Percentiles rank a stretch among this genome's conserved stretches.
These are phyloP conservation scores for Fopius arisanus DNA, from an alignment of 1,140 invertebrate species.

Conservation along the genomic window DNA sequence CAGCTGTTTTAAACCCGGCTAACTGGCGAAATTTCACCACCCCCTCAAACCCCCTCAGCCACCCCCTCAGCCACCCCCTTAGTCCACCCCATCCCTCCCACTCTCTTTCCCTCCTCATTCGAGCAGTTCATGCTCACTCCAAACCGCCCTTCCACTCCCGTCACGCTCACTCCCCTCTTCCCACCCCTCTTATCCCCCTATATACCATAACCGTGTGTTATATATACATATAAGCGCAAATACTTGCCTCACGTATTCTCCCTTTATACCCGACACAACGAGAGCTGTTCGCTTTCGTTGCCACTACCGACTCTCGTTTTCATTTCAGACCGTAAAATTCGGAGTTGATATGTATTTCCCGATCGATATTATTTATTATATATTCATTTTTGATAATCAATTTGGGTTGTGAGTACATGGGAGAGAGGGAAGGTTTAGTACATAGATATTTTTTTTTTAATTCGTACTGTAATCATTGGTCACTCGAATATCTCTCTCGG, in stretches of 20 bases:
- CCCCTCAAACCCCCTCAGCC: constrained; percentile 6
- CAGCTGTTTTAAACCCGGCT: constrained; percentile 62
- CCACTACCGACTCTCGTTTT: constrained; percentile 9
- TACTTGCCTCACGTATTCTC: neutral
- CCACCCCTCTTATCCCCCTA: neutral
- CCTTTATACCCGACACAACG: constrained; percentile 9
- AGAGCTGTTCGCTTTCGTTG: constrained; percentile 5
- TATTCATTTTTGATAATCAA: no score
- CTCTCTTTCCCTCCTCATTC: neutral
- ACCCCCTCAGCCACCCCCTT: constrained; percentile 18
- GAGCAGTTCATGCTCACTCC: constrained; percentile 1
- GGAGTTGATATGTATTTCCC: no score
- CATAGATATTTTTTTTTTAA: no score
- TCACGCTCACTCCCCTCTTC: constrained; percentile 21
- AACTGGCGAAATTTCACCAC: constrained; percentile 54
- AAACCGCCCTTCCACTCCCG: constrained; percentile 17
- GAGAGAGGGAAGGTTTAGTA: no score
- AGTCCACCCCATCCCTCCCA: constrained; percentile 24
- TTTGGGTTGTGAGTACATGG: no score
- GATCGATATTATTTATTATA: no score
- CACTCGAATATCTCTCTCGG: no score
- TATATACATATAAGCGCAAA: neutral
- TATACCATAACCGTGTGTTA: neutral
- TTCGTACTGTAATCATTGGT: no score
- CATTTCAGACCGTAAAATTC: neutral